Percentiles rank a stretch among this genome's conserved stretches.
phyloP scores from a whole-genome alignment of 2,888 invertebrate genomes.

The Drosophila formosana region DNA sequence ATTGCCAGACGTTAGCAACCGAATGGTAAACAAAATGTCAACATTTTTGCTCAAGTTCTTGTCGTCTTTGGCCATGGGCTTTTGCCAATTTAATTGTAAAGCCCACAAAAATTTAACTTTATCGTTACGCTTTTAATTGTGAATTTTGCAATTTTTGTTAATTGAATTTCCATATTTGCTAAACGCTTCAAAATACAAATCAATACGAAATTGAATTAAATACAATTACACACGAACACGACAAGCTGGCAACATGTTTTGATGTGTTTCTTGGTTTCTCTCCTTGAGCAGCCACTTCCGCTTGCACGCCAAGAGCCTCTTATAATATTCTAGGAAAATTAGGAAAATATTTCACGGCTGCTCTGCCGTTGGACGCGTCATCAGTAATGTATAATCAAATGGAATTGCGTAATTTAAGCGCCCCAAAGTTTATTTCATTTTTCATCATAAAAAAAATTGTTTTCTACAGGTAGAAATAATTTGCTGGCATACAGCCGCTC shows the following conservation, averaged over 20 bases:
- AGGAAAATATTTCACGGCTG: background rate
- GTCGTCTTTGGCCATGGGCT: constrained; percentile 11
- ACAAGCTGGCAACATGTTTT: constrained; percentile 10
- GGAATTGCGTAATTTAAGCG: background rate
- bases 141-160: constrained; percentile 30
- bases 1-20: constrained; percentile 60
- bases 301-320: background rate
- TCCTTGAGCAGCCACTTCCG: background rate
- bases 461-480: no score
- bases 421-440: no score
- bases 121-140: constrained; percentile 15
- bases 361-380: background rate
- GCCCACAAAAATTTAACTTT: constrained; percentile 30
- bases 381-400: background rate
- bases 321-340: background rate
- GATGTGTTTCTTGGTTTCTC: constrained; percentile 2
- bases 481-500: no score
- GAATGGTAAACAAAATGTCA: constrained; percentile 55
- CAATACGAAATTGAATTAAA: constrained; percentile 42
- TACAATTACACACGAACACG: background rate
- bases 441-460: no score
- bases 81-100: constrained; percentile 42
- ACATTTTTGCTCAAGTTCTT: constrained; percentile 34
- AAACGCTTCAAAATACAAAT: constrained; percentile 33
- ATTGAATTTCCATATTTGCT: constrained; percentile 56